Percentiles rank a stretch among this genome's conserved stretches.
These are phyloP conservation scores for Hormaphis cornu DNA, from an alignment of 1,140 invertebrate genomes.

Conservation along the genomic window DNA sequence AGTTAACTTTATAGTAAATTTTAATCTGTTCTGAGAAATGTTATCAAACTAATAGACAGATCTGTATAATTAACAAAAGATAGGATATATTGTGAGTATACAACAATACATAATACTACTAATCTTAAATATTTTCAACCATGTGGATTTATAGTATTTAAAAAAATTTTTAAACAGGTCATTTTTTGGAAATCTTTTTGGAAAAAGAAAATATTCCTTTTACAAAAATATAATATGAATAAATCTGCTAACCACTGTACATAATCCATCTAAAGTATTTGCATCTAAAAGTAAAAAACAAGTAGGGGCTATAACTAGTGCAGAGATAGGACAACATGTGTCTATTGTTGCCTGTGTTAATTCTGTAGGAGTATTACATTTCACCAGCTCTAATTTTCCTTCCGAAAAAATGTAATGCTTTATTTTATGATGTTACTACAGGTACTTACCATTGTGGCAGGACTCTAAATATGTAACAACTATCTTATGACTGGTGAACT, in stretches of 20 bases:
- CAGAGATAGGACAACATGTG: conserved; percentile 41
- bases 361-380: conserved; percentile 42
- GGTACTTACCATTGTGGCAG: conserved; percentile 42
- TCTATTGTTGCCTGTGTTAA: conserved; percentile 42
- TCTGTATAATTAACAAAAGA: too few relatives aligned
- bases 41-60: too few relatives aligned
- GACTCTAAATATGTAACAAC: conserved; percentile 40
- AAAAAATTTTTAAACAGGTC: too few relatives aligned
- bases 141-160: too few relatives aligned
- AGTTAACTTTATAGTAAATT: too few relatives aligned
- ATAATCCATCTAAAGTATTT: neutral
- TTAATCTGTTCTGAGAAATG: too few relatives aligned
- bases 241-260: neutral
- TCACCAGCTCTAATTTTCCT: conserved; percentile 44
- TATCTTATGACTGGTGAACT: conserved; percentile 39
- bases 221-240: neutral
- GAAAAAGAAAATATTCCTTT: neutral
- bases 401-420: conserved; percentile 41
- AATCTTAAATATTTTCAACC: too few relatives aligned
- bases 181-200: neutral
- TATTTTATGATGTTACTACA: conserved; percentile 42
- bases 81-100: too few relatives aligned
- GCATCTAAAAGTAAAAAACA: neutral
- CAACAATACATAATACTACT: too few relatives aligned
- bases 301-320: neutral